These are phyloP conservation scores for Trididemnum nubilum DNA, from an alignment of 23 tunicate species.

Conservation along the genomic window DNA sequence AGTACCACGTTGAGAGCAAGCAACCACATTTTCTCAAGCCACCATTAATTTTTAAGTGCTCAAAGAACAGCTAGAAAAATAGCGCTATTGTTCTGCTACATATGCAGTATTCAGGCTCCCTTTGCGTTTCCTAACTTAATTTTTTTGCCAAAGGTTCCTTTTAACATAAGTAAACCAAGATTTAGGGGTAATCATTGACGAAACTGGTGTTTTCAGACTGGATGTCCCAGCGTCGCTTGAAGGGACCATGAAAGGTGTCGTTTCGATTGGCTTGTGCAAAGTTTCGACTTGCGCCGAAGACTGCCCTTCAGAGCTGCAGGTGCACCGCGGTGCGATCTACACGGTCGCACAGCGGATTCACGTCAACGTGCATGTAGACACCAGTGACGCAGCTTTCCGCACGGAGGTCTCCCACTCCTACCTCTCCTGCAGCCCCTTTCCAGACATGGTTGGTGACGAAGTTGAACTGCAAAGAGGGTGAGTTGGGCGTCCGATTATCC, in stretches of 20 bases:
- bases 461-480: neutral
- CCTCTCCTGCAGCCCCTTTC: constrained; percentile 29
- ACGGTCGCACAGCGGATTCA: neutral
- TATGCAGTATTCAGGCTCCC: constrained; percentile 13
- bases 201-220: too few relatives aligned
- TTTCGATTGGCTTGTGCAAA: constrained; percentile 2
- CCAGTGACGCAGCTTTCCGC: neutral
- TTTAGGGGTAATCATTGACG: too few relatives aligned
- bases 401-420: neutral
- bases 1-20: neutral
- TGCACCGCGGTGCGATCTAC: neutral
- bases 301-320: neutral
- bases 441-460: neutral
- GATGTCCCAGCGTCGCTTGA: too few relatives aligned
- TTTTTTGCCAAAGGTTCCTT: too few relatives aligned
- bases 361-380: neutral
- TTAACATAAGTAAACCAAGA: too few relatives aligned
- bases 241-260: neutral
- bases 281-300: neutral
- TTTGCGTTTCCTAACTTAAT: too few relatives aligned
- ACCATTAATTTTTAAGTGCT: too few relatives aligned
- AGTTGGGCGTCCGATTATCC: too few relatives aligned
- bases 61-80: too few relatives aligned
- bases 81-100: too few relatives aligned
- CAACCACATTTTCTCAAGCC: too few relatives aligned